These are phyloP conservation scores for Ctenodactylus gundi DNA, from an alignment of 2,113 vertebrate species.

Conservation along the genomic window DNA sequence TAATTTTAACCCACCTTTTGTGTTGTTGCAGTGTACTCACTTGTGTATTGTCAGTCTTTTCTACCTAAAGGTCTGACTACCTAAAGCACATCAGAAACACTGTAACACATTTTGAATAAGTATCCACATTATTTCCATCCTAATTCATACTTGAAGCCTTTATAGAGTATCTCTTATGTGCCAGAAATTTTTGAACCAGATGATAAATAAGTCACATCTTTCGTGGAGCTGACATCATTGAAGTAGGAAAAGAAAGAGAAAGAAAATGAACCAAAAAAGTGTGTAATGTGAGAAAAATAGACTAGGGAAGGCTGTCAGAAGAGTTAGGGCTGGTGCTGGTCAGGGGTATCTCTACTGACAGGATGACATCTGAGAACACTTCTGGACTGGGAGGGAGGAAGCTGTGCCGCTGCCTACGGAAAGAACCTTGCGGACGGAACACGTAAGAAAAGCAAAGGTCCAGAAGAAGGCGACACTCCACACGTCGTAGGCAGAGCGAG, in stretches of 20 bases:
- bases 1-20: background rate
- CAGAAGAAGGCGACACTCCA: background rate
- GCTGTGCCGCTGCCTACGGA: accelerated
- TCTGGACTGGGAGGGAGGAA: background rate
- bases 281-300: background rate
- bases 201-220: background rate
- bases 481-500: background rate
- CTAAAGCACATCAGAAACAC: background rate
- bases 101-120: background rate
- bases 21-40: background rate
- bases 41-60: background rate
- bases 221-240: background rate
- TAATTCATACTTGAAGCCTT: background rate
- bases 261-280: background rate
- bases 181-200: background rate
- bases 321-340: background rate
- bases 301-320: background rate
- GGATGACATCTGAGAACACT: background rate
- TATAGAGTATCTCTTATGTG: background rate
- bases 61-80: background rate
- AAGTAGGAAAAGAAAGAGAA: background rate
- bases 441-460: background rate
- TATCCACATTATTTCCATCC: background rate
- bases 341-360: background rate
- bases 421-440: background rate